phyloP scores from a whole-genome alignment of 2,888 invertebrate genomes.

The Ametastegia equiseti region DNA sequence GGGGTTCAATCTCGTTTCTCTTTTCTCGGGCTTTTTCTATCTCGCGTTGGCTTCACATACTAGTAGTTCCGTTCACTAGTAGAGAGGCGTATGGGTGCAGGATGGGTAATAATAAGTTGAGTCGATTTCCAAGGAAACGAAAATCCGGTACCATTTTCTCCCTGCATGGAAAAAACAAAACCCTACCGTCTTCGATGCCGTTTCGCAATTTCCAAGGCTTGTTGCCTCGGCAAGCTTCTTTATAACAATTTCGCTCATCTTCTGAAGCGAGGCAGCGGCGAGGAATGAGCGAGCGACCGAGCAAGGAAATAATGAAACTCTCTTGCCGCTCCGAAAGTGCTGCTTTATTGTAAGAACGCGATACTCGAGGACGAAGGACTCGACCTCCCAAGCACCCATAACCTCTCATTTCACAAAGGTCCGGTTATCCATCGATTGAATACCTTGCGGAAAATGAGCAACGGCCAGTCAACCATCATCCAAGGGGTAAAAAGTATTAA shows the following conservation, averaged over 20 bases:
- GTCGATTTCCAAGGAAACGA: conserved; percentile 7
- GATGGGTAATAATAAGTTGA: not conserved
- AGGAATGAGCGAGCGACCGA: conserved; percentile 51
- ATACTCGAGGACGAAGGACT: not conserved
- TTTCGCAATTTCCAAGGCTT: conserved; percentile 55
- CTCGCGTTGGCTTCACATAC: not conserved
- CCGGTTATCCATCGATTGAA: not conserved
- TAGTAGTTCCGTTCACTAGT: not conserved
- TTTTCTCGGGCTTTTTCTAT: conserved; percentile 50
- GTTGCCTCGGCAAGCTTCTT: conserved; percentile 51
- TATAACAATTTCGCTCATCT: conserved; percentile 30
- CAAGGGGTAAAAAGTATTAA: too few relatives aligned
- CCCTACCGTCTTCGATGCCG: conserved; percentile 47
- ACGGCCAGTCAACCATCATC: too few relatives aligned
- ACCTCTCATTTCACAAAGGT: not conserved
- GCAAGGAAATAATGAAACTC: conserved; percentile 69
- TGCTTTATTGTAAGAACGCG: conserved; percentile 65
- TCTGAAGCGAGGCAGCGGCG: conserved; percentile 47
- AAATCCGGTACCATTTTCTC: conserved; percentile 6
- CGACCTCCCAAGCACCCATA: not conserved
- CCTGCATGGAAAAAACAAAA: not conserved
- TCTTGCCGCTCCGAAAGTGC: conserved; percentile 63
- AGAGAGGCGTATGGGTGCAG: too few relatives aligned
- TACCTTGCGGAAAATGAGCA: not conserved
- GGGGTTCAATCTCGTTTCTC: conserved; percentile 69